A percentile compares a stretch with the other conserved stretches of the same genome.
phyloP scores from a whole-genome alignment of 2,113 vertebrate genomes.

The Enhydra lutris region DNA sequence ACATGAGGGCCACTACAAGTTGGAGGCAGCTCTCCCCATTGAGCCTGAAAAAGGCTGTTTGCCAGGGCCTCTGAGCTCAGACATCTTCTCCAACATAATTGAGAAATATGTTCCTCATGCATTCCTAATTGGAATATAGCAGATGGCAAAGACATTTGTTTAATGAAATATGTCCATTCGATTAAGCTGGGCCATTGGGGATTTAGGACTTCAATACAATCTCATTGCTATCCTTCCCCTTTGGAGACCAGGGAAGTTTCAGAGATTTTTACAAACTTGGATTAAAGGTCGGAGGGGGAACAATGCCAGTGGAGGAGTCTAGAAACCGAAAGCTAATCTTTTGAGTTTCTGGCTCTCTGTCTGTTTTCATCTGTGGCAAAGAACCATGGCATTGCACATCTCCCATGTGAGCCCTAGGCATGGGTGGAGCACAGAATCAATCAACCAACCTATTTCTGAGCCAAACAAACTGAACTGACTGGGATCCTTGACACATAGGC shows the following conservation, averaged over 20 bases:
- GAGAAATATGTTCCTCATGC: conserved; percentile 77
- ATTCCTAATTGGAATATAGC: conserved; percentile 75
- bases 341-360: not conserved
- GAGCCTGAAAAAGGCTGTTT: conserved; percentile 44
- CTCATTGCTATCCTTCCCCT: not conserved
- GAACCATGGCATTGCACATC: not conserved
- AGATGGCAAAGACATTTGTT: conserved; percentile 80
- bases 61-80: conserved; percentile 58
- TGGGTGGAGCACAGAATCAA: not conserved
- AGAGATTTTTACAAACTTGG: conserved; percentile 23
- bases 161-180: conserved; percentile 86
- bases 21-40: not conserved
- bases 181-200: conserved; percentile 77
- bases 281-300: not conserved
- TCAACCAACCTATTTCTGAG: not conserved
- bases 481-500: not conserved
- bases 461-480: not conserved
- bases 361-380: not conserved
- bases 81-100: conserved; percentile 57
- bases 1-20: not conserved
- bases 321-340: not conserved
- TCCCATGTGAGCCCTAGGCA: not conserved
- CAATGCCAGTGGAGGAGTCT: not conserved
- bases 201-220: conserved; percentile 61
- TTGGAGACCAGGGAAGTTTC: not conserved